These are phyloP conservation scores for Falco berigora DNA, from an alignment of 2,797 vertebrate genomes.

Conservation along the genomic window DNA sequence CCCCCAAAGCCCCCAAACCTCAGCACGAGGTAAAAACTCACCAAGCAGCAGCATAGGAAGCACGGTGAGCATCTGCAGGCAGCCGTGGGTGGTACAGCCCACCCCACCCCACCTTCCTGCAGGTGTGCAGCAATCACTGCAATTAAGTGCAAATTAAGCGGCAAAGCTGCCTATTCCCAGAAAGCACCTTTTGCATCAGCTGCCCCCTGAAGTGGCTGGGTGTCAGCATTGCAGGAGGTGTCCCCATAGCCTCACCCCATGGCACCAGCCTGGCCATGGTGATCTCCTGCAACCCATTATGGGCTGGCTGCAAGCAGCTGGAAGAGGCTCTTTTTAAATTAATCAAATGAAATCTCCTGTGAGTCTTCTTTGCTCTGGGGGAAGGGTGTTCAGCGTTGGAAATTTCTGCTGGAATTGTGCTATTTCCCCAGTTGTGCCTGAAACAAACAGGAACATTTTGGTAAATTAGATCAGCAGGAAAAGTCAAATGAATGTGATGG, in stretches of 20 bases:
- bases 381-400: not conserved
- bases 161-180: not conserved
- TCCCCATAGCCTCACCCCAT: not conserved
- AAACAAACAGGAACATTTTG: slow-evolving; percentile 24
- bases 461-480: slow-evolving; percentile 49
- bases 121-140: not conserved
- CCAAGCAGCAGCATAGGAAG: not conserved
- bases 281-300: not conserved
- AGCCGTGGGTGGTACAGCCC: not conserved
- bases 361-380: not conserved
- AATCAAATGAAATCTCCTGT: not conserved
- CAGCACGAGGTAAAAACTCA: not conserved
- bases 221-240: not conserved
- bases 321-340: not conserved
- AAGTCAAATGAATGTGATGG: slow-evolving; percentile 33
- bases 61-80: not conserved
- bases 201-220: not conserved
- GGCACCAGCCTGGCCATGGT: fast-evolving
- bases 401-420: not conserved
- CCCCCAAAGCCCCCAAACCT: fast-evolving
- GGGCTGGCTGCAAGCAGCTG: not conserved
- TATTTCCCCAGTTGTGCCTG: slow-evolving; percentile 38
- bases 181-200: not conserved
- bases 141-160: not conserved
- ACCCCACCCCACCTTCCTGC: not conserved